Conservation (phyloP, 2,888 invertebrate species). For the Hermodice carunculata region DNA sequence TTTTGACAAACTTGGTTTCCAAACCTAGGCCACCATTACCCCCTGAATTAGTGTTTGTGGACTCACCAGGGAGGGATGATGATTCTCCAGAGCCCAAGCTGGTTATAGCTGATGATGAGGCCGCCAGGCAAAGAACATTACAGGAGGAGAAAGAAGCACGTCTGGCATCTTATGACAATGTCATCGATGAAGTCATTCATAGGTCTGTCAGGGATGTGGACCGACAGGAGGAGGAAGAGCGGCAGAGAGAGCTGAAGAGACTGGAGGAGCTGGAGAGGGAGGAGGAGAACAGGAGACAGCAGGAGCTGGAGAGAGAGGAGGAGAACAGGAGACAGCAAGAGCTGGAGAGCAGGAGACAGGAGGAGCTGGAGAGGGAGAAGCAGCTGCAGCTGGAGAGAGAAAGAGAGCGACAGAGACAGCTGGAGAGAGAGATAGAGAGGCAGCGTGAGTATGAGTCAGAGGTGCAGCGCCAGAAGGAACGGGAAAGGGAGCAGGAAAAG, state of each 20-base stretch:
- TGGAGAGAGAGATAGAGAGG: too few species aligned
- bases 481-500: slow-evolving; percentile 1
- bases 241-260: background rate
- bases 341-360: too few species aligned
- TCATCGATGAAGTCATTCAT: slow-evolving; percentile 18
- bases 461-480: too few species aligned
- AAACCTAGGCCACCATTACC: too few species aligned
- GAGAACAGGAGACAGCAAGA: too few species aligned
- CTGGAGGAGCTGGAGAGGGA: background rate
- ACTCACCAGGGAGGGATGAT: too few species aligned
- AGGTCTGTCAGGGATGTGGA: background rate
- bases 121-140: slow-evolving; percentile 3
- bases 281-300: background rate
- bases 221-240: background rate
- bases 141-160: slow-evolving; percentile 13
- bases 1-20: too few species aligned
- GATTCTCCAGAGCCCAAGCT: slow-evolving; percentile 17
- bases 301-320: slow-evolving; percentile 15
- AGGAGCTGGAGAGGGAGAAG: too few species aligned
- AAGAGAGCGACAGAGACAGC: background rate
- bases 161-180: slow-evolving; percentile 18
- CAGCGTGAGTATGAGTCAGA: too few species aligned
- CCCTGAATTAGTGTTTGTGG: too few species aligned
- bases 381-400: too few species aligned
- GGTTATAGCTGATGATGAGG: slow-evolving; percentile 18